Conservation (phyloP, 2,113 vertebrate species). For the Ornithorhynchus anatinus region DNA sequence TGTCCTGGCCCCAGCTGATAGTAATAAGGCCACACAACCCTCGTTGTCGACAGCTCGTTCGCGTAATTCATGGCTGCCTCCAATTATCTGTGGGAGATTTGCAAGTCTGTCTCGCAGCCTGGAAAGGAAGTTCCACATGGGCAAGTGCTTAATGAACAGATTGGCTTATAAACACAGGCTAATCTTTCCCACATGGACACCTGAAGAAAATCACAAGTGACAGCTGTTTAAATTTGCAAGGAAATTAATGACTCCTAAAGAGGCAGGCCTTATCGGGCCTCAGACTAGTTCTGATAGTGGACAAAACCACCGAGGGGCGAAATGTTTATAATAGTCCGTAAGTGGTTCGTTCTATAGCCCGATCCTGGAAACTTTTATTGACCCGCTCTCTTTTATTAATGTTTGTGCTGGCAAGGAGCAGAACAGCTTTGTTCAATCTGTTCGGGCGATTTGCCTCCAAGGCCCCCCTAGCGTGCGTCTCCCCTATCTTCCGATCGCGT, state of each 20-base stretch:
- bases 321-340: slow-evolving; percentile 74
- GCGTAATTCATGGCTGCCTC: slow-evolving; percentile 68
- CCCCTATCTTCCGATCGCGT: slow-evolving; percentile 50
- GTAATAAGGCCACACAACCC: slow-evolving; percentile 70
- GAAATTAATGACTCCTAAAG: slow-evolving; percentile 82
- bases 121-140: slow-evolving; percentile 71
- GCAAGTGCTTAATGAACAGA: slow-evolving; percentile 77
- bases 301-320: slow-evolving; percentile 68
- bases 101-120: slow-evolving; percentile 36
- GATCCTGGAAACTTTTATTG: slow-evolving; percentile 67
- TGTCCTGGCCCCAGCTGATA: slow-evolving; percentile 70
- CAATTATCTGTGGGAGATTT: slow-evolving; percentile 80
- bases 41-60: slow-evolving; percentile 67
- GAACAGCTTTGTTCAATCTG: slow-evolving; percentile 60
- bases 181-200: slow-evolving; percentile 84
- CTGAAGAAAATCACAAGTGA: slow-evolving; percentile 80
- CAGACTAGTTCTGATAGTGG: slow-evolving; percentile 72
- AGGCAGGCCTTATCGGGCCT: slow-evolving; percentile 74
- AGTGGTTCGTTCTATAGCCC: slow-evolving; percentile 70
- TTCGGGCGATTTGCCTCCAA: slow-evolving; percentile 60
- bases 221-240: slow-evolving; percentile 84
- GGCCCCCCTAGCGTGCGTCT: slow-evolving; percentile 65
- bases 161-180: slow-evolving; percentile 79
- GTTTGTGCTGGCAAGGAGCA: slow-evolving; percentile 59
- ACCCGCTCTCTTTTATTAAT: slow-evolving; percentile 60